Percentiles rank a stretch among this genome's conserved stretches.
These are phyloP conservation scores for Brotula barbata DNA, from an alignment of 2,797 vertebrate species.

Conservation along the genomic window DNA sequence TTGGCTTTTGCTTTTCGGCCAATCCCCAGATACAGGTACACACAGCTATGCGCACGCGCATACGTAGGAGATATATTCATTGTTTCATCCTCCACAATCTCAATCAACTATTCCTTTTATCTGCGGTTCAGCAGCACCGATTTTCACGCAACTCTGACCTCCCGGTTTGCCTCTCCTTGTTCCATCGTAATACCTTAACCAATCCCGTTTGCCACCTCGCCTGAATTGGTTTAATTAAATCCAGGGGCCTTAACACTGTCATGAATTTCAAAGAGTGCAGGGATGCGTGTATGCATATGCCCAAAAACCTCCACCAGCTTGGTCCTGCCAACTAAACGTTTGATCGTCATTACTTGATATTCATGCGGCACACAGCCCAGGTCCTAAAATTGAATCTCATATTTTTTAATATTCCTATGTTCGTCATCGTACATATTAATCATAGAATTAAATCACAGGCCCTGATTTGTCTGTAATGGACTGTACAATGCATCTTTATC, in stretches of 20 bases:
- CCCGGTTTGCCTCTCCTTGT: slow-evolving; percentile 60
- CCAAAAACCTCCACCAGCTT: slow-evolving; percentile 56
- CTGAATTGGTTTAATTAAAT: slow-evolving; percentile 78
- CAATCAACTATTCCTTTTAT: slow-evolving; percentile 52
- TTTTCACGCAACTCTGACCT: slow-evolving; percentile 58
- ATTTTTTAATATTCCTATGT: slow-evolving; percentile 63
- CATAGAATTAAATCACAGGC: slow-evolving; percentile 54
- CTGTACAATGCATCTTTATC: slow-evolving; percentile 66
- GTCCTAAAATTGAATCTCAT: slow-evolving; percentile 60
- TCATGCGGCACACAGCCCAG: slow-evolving; percentile 60
- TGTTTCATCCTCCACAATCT: slow-evolving; percentile 31
- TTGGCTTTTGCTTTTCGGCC: background rate
- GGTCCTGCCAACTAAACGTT: slow-evolving; percentile 63
- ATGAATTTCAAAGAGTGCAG: slow-evolving; percentile 74
- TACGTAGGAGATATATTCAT: background rate
- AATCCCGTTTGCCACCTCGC: slow-evolving; percentile 63
- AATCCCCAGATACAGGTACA: background rate
- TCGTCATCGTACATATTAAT: slow-evolving; percentile 70
- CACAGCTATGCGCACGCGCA: background rate
- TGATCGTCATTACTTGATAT: slow-evolving; percentile 76
- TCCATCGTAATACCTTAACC: slow-evolving; percentile 64
- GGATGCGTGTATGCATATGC: slow-evolving; percentile 53
- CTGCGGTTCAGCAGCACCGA: slow-evolving; percentile 45
- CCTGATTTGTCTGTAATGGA: slow-evolving; percentile 71
- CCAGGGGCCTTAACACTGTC: slow-evolving; percentile 67